These are phyloP conservation scores for Harpalus rufipes DNA, from an alignment of 2,888 invertebrate species.

Conservation along the genomic window DNA sequence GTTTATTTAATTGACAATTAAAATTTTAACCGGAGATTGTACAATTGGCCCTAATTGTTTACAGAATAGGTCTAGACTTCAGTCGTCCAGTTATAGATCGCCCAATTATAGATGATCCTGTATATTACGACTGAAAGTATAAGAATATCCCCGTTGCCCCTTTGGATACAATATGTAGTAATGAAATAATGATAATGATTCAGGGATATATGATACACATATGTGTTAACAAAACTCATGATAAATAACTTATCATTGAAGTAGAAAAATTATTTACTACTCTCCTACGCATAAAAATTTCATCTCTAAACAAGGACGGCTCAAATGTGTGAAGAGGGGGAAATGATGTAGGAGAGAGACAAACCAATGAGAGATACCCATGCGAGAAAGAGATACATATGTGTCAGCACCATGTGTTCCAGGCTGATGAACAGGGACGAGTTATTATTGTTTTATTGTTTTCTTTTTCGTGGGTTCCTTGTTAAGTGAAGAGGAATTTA, in stretches of 20 bases:
- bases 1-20: too few species aligned
- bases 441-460: conserved; percentile 61
- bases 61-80: too few species aligned
- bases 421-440: conserved; percentile 30
- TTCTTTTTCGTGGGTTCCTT: conserved; percentile 47
- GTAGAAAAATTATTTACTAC: conserved; percentile 20
- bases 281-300: conserved; percentile 41
- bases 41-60: too few species aligned
- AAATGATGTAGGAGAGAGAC: conserved; percentile 3
- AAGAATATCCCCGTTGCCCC: too few species aligned
- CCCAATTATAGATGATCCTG: too few species aligned
- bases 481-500: conserved; percentile 56
- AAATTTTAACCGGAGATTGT: too few species aligned
- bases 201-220: too few species aligned
- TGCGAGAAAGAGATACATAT: background rate
- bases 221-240: too few species aligned
- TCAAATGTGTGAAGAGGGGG: conserved; percentile 15
- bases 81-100: too few species aligned
- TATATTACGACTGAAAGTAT: too few species aligned
- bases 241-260: background rate
- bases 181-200: too few species aligned
- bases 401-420: conserved; percentile 53
- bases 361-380: background rate
- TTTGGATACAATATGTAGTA: too few species aligned
- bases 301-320: conserved; percentile 19